Evolutionary conservation across 2,888 invertebrate species (phyloP).

Genomic region (Leistus spinibarbis): DNA sequence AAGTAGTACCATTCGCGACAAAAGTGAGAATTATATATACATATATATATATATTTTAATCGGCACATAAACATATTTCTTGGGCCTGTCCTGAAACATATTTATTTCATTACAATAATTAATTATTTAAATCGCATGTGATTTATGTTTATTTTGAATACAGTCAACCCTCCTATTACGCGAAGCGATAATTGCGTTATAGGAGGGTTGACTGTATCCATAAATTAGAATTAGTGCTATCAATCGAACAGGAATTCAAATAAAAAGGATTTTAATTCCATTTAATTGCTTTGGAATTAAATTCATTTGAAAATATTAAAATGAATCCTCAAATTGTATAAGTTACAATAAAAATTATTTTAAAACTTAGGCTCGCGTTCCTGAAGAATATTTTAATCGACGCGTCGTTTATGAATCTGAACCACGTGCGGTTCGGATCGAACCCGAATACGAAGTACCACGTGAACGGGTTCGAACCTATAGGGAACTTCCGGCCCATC

Average conservation of each 20-base stretch:
- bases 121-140: neutral
- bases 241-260: too few relatives aligned
- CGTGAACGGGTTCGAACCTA: conserved; percentile 57
- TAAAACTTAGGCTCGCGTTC: conserved; percentile 24
- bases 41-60: conserved; percentile 3
- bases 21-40: conserved; percentile 25
- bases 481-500: conserved; percentile 61
- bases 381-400: conserved; percentile 52
- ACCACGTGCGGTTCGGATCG: conserved; percentile 52
- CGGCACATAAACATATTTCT: neutral
- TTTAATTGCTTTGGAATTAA: too few relatives aligned
- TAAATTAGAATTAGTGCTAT: too few relatives aligned
- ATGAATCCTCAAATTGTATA: too few relatives aligned
- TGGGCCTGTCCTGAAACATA: neutral
- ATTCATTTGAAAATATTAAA: too few relatives aligned
- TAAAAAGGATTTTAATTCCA: too few relatives aligned
- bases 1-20: conserved; percentile 23
- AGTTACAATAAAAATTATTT: neutral
- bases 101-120: neutral
- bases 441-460: conserved; percentile 56
- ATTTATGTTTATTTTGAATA: neutral
- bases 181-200: too few relatives aligned
- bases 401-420: conserved; percentile 56
- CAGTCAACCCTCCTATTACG: too few relatives aligned
- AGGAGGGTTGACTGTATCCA: too few relatives aligned